Evolutionary conservation across 2,113 vertebrate genomes (phyloP).

Genomic region (Halcyon senegalensis): DNA sequence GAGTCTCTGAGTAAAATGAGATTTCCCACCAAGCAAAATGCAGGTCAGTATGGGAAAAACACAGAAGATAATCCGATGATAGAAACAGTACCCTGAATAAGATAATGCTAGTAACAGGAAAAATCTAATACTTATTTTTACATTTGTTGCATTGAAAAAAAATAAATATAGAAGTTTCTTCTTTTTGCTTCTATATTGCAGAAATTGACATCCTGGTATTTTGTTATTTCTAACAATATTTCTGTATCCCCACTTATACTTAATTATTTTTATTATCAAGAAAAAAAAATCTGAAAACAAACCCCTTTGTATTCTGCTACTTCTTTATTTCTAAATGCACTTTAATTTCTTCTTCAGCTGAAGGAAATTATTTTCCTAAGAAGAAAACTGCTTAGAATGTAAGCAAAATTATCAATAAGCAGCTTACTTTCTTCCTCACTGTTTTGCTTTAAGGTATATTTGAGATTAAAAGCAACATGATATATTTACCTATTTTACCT

Average conservation of each 20-base stretch:
- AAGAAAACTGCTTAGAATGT: conserved; percentile 60
- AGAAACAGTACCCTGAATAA: not conserved
- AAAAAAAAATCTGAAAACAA: not conserved
- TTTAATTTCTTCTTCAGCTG: conserved; percentile 44
- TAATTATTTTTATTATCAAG: not conserved
- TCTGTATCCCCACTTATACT: not conserved
- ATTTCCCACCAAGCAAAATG: not conserved
- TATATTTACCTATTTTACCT: conserved; percentile 11
- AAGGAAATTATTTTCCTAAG: conserved; percentile 42
- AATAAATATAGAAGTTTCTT: not conserved
- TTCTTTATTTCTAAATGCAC: conserved; percentile 44
- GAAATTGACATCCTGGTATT: not conserved
- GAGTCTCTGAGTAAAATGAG: not conserved
- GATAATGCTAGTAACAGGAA: not conserved
- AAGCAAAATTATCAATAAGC: conserved; percentile 21
- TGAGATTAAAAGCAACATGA: conserved; percentile 45
- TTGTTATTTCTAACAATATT: not conserved
- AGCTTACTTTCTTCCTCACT: conserved; percentile 35
- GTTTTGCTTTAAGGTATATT: not conserved
- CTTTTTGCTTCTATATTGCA: not conserved
- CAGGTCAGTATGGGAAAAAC: conserved; percentile 3
- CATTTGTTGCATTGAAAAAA: not conserved
- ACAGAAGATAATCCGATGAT: not conserved
- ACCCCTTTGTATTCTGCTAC: not conserved
- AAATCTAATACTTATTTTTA: not conserved